These are phyloP conservation scores for Drosophila pruinosa DNA, from an alignment of 1,140 invertebrate species.

Conservation along the genomic window DNA sequence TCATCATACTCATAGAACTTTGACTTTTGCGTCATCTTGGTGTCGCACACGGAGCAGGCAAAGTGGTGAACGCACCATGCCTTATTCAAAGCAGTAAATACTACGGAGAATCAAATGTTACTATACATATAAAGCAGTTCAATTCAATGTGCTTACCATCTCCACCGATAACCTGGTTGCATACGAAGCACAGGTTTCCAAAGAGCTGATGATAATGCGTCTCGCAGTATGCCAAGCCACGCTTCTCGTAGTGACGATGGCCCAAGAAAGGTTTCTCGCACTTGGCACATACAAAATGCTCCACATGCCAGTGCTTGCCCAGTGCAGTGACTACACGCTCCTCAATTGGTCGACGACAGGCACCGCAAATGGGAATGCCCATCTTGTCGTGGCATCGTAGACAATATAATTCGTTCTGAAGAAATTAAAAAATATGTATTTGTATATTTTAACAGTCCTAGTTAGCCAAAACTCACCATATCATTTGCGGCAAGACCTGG, in stretches of 20 bases:
- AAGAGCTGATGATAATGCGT: slow-evolving; percentile 99
- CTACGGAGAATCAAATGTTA: slow-evolving; percentile 83
- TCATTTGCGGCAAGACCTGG: slow-evolving; percentile 95
- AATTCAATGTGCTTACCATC: slow-evolving; percentile 89
- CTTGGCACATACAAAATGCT: slow-evolving; percentile 99
- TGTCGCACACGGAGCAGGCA: slow-evolving; percentile 98
- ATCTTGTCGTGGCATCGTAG: slow-evolving; percentile 99
- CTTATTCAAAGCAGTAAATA: slow-evolving; percentile 99
- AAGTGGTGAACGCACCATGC: slow-evolving; percentile 99
- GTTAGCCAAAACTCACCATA: slow-evolving; percentile 84
- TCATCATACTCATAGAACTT: slow-evolving; percentile 99
- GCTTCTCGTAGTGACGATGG: slow-evolving; percentile 99
- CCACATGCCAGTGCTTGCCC: slow-evolving; percentile 99
- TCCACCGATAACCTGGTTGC: slow-evolving; percentile 98
- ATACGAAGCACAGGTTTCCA: slow-evolving; percentile 99
- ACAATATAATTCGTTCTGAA: slow-evolving; percentile 95
- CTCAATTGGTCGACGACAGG: slow-evolving; percentile 97
- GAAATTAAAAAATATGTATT: slow-evolving; percentile 4
- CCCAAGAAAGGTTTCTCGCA: slow-evolving; percentile 99
- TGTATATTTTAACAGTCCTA: too few relatives aligned
- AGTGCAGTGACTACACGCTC: slow-evolving; percentile 97
- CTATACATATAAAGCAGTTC: neutral
- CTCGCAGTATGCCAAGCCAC: slow-evolving; percentile 99
- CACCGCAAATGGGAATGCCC: slow-evolving; percentile 98
- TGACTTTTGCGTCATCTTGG: slow-evolving; percentile 98